Percentiles rank a stretch among this genome's conserved stretches.
These are phyloP conservation scores for Physocephala rufipes DNA, from an alignment of 2,888 invertebrate species.

Conservation along the genomic window DNA sequence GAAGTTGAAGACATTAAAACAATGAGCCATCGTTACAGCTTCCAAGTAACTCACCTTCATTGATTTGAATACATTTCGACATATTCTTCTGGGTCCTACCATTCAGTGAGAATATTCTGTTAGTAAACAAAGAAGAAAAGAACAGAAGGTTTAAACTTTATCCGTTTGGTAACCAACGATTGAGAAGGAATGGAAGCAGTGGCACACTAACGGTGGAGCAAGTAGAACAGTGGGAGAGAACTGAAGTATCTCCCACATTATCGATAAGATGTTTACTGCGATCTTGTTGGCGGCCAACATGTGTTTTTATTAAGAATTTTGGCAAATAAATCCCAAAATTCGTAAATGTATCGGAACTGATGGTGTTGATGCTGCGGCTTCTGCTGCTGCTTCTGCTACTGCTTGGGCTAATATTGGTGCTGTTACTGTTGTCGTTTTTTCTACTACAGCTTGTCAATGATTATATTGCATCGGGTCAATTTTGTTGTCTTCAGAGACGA, in stretches of 20 bases:
- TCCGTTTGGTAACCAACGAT: not conserved
- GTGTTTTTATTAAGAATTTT: conserved; percentile 32
- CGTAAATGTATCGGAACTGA: conserved; percentile 12
- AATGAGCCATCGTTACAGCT: conserved; percentile 5
- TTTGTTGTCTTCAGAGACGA: not conserved
- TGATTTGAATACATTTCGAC: conserved; percentile 12
- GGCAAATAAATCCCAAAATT: conserved; percentile 29
- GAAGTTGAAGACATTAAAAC: conserved; percentile 18
- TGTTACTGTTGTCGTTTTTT: not conserved
- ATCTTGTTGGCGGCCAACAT: conserved; percentile 24
- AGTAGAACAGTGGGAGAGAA: not conserved
- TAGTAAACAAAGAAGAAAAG: not conserved
- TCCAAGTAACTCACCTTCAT: conserved; percentile 7
- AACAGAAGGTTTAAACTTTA: not conserved
- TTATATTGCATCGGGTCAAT: conserved; percentile 15
- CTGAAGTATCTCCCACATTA: conserved; percentile 13
- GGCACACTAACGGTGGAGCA: not conserved
- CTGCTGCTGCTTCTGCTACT: too few relatives aligned
- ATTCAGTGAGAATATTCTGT: conserved; percentile 4
- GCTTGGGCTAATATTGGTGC: too few relatives aligned
- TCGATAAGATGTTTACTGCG: not conserved
- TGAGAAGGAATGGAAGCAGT: not conserved
- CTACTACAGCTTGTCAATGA: conserved; percentile 25
- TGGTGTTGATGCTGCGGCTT: not conserved
- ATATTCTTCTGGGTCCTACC: not conserved